phyloP scores from a whole-genome alignment of 2,113 vertebrate species.

The Heterochromis multidens region DNA sequence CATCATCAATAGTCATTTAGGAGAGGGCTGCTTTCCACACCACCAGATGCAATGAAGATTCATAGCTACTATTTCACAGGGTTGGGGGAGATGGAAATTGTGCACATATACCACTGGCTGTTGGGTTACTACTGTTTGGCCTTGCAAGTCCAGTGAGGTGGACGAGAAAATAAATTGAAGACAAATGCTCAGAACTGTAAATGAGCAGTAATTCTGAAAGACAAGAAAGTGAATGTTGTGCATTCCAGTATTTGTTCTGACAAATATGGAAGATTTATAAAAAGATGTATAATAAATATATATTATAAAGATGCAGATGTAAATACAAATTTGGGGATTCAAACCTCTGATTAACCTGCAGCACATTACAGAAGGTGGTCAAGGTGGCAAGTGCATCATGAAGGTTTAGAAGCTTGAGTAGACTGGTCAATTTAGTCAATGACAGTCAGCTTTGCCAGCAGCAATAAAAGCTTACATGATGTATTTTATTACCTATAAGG shows the following conservation, averaged over 20 bases:
- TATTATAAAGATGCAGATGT: neutral
- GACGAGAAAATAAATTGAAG: conserved; percentile 23
- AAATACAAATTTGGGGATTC: neutral
- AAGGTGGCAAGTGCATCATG: neutral
- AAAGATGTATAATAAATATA: neutral
- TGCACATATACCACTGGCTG: conserved; percentile 50
- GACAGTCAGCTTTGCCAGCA: too few relatives aligned
- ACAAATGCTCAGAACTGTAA: conserved; percentile 56
- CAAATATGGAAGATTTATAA: neutral
- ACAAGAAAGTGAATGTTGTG: neutral
- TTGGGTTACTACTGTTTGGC: conserved; percentile 58
- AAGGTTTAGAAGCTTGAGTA: neutral
- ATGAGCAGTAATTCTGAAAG: conserved; percentile 42
- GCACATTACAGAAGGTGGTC: neutral
- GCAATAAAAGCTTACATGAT: too few relatives aligned
- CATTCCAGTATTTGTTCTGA: neutral
- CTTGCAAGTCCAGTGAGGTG: conserved; percentile 60
- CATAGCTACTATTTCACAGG: conserved; percentile 73
- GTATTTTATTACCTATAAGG: neutral
- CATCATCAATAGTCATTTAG: conserved; percentile 81
- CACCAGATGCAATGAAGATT: conserved; percentile 77
- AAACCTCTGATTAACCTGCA: neutral
- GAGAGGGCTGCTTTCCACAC: conserved; percentile 67
- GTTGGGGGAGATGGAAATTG: conserved; percentile 53
- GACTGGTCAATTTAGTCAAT: too few relatives aligned